phyloP scores from a whole-genome alignment of 2,113 vertebrate species.

The Gymnocephalus cernua region DNA sequence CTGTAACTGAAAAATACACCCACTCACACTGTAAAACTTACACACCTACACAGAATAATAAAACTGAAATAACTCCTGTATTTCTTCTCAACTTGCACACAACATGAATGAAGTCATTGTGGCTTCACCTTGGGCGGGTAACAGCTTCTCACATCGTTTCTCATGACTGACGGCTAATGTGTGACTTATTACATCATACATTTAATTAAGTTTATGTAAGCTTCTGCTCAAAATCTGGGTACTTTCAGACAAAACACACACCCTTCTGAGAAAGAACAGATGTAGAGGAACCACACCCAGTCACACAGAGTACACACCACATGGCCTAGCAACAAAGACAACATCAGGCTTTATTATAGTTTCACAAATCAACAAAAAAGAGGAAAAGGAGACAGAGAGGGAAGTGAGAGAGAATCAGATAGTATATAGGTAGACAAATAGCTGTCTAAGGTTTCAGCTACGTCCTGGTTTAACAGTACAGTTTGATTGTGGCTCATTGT shows the following conservation, averaged over 20 bases:
- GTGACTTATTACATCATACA: constrained; percentile 37
- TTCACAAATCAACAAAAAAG: constrained; percentile 50
- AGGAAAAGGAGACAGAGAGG: constrained; percentile 32
- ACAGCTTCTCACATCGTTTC: constrained; percentile 27
- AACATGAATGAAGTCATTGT: constrained; percentile 33
- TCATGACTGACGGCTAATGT: not conserved
- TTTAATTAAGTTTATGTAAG: constrained; percentile 18
- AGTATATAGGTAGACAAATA: constrained; percentile 5
- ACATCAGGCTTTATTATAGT: constrained; percentile 55
- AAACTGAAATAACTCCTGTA: not conserved
- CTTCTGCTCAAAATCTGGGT: constrained; percentile 40
- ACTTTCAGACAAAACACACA: constrained; percentile 43
- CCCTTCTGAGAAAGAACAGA: constrained; percentile 67
- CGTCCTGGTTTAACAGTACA: not conserved
- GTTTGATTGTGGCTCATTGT: constrained; percentile 29
- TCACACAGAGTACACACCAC: constrained; percentile 50
- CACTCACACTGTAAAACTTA: constrained; percentile 46
- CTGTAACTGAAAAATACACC: constrained; percentile 55
- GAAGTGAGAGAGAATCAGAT: constrained; percentile 35
- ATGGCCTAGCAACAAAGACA: constrained; percentile 76
- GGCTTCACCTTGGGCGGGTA: constrained; percentile 31
- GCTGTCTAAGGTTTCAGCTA: constrained; percentile 32
- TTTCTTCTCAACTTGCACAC: not conserved
- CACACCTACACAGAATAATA: constrained; percentile 21
- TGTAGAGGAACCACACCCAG: constrained; percentile 76